phyloP scores from a whole-genome alignment of 2,888 invertebrate species.

The Pseudococcus longispinus region DNA sequence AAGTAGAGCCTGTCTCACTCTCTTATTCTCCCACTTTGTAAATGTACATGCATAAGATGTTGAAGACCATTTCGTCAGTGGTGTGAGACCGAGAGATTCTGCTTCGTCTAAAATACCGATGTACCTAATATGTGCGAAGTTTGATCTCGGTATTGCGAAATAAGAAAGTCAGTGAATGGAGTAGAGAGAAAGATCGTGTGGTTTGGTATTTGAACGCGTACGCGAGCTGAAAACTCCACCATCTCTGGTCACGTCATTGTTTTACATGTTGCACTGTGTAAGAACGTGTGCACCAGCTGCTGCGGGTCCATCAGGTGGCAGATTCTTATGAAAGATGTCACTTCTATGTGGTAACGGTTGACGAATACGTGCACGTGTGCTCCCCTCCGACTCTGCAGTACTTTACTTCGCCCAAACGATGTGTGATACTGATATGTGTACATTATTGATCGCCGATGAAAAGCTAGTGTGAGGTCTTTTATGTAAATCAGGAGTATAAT shows the following conservation, averaged over 20 bases:
- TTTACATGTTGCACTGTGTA: not conserved
- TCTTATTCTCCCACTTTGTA: not conserved
- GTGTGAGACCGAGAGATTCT: not conserved
- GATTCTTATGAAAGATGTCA: slow-evolving; percentile 21
- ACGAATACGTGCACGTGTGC: slow-evolving; percentile 13
- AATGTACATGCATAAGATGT: no score
- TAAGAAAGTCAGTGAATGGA: not conserved
- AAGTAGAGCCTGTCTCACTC: not conserved
- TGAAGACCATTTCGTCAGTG: not conserved
- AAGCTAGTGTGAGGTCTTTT: not conserved
- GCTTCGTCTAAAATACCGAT: not conserved
- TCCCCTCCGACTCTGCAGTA: not conserved
- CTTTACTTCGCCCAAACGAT: not conserved
- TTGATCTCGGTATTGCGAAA: not conserved
- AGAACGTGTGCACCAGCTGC: not conserved
- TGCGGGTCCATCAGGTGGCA: slow-evolving; percentile 28
- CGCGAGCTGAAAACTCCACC: not conserved
- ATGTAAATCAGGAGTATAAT: not conserved
- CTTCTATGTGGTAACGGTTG: not conserved
- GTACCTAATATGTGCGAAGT: not conserved
- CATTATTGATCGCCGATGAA: not conserved
- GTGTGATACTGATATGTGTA: not conserved
- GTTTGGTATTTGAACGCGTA: not conserved
- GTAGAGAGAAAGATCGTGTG: not conserved
- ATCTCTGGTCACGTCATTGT: not conserved